Conservation (phyloP, 1,140 invertebrate genomes). For the Aphelinus atriplicis region DNA sequence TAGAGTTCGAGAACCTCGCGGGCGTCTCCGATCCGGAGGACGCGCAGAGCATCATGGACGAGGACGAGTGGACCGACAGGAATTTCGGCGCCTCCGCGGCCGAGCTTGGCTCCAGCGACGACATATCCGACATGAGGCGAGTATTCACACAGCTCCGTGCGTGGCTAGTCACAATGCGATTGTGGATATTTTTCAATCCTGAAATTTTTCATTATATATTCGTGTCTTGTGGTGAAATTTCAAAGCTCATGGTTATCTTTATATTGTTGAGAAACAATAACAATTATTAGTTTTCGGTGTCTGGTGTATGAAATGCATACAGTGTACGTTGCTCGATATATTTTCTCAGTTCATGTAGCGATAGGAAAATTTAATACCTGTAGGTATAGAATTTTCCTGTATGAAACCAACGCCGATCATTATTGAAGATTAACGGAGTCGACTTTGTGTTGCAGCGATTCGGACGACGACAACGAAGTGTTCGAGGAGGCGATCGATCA, state of each 20-base stretch:
- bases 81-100: constrained; percentile 84
- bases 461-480: constrained; percentile 71
- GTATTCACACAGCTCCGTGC: too few species aligned
- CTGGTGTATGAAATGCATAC: too few species aligned
- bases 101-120: constrained; percentile 77
- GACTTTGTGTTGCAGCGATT: constrained; percentile 61
- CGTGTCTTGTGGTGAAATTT: too few species aligned
- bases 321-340: too few species aligned
- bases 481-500: constrained; percentile 73
- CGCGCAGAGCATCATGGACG: constrained; percentile 83
- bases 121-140: constrained; percentile 75
- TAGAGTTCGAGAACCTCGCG: constrained; percentile 78
- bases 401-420: not conserved
- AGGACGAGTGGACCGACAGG: constrained; percentile 92
- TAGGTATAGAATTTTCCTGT: not conserved
- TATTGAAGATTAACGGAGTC: not conserved
- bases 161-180: too few species aligned
- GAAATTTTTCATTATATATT: too few species aligned
- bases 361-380: too few species aligned
- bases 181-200: too few species aligned
- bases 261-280: too few species aligned
- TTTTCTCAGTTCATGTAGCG: too few species aligned
- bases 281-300: too few species aligned
- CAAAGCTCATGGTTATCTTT: too few species aligned
- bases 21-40: constrained; percentile 76